Percentiles rank a stretch among this genome's conserved stretches.
phyloP scores from a whole-genome alignment of 2,888 invertebrate species.

The Dione vanillae region DNA sequence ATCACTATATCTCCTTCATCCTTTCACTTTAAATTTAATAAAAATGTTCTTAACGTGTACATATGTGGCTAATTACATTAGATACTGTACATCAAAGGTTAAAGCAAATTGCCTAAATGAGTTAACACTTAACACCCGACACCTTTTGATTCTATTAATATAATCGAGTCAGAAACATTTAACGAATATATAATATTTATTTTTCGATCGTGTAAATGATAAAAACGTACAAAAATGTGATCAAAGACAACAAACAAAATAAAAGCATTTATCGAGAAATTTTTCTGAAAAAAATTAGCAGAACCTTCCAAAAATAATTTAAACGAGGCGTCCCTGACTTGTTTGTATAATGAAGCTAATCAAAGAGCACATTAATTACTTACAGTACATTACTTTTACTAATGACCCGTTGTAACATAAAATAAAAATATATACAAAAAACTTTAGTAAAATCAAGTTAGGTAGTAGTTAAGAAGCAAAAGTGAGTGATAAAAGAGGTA shows the following conservation, averaged over 20 bases:
- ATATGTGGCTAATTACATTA: background rate
- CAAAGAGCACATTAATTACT: constrained; percentile 19
- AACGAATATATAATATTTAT: background rate
- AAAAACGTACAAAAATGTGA: background rate
- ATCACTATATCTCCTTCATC: background rate
- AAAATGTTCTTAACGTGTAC: background rate
- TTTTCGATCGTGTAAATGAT: background rate
- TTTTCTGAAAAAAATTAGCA: background rate
- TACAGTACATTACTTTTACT: constrained; percentile 13
- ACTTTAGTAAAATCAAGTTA: too few relatives aligned
- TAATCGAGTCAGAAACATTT: background rate
- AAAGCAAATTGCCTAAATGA: background rate
- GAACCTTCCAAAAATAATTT: background rate
- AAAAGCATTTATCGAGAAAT: background rate
- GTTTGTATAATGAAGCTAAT: background rate
- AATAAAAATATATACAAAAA: background rate
- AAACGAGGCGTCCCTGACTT: background rate
- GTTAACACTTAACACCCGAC: background rate
- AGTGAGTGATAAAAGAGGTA: too few relatives aligned
- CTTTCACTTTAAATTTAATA: background rate
- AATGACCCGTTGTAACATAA: constrained; percentile 10
- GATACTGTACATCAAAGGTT: background rate
- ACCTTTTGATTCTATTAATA: background rate
- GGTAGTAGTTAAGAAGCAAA: too few relatives aligned
- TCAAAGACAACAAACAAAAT: background rate